These are phyloP conservation scores for Limenitis camilla DNA, from an alignment of 2,888 invertebrate genomes.

Conservation along the genomic window DNA sequence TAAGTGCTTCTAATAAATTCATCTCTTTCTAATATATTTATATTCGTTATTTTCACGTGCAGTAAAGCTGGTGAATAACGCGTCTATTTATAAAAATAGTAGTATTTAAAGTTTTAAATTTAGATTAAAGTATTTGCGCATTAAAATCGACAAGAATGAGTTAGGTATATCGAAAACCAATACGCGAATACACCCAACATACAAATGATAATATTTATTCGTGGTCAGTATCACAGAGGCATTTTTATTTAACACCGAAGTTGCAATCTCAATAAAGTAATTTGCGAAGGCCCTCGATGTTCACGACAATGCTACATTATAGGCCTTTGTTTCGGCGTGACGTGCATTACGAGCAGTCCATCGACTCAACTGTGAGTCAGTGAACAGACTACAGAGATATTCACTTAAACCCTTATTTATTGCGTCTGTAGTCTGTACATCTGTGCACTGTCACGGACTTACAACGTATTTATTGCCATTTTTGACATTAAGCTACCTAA, in stretches of 20 bases:
- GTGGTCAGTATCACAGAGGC: too few species aligned
- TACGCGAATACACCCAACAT: too few species aligned
- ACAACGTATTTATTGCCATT: constrained; percentile 24
- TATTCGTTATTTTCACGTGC: too few species aligned
- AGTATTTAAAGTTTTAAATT: too few species aligned
- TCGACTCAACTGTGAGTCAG: too few species aligned
- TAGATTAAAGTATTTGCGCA: too few species aligned
- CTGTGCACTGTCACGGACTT: constrained; percentile 22
- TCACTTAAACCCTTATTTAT: constrained; percentile 40
- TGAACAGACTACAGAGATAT: constrained; percentile 37
- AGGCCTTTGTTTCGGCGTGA: constrained; percentile 44
- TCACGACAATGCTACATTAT: constrained; percentile 39
- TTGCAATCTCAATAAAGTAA: constrained; percentile 66
- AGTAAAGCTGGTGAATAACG: too few species aligned
- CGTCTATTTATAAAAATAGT: too few species aligned
- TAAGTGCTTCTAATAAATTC: too few species aligned
- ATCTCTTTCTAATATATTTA: constrained; percentile 21
- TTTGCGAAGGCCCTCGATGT: constrained; percentile 48
- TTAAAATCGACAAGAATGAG: too few species aligned
- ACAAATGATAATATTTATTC: too few species aligned
- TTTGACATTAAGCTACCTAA: constrained; percentile 18
- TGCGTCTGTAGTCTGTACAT: too few species aligned
- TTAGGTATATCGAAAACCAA: constrained; percentile 22
- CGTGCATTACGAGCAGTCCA: constrained; percentile 28
- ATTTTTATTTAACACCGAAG: constrained; percentile 42